Base-by-base conservation (phyloP, 2,113 vertebrate species). In the Brachyistius frenatus region DNA sequence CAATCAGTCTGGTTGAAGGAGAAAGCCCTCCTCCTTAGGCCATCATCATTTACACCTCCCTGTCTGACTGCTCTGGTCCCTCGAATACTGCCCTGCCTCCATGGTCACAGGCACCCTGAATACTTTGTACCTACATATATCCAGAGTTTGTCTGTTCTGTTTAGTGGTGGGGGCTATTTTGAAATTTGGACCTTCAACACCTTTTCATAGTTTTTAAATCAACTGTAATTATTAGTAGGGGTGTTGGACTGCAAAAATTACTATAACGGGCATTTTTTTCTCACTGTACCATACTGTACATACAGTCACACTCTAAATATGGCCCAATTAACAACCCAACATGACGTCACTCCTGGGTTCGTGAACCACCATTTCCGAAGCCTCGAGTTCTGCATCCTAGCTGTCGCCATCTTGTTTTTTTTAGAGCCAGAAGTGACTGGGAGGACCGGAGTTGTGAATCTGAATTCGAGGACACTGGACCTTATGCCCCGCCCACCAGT, bases 1-100 rank as follows among this genome's bases (percentile, higher is more conserved):
- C 96, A 97, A 96, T 97, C 96, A 96, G 95, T 97, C 96, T 96
- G 94, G 68, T 93, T 92, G 94, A 94, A 94, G 91, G 96, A 96
- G 94, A 96, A 96, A 96, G 96, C 93, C 93, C 93, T 93, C 84
- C 90, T 93, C 94, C 84, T 95, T 90, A 92, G 53, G 94, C 89
- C 81, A 90, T 95, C 81, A 90, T 95, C 93, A 90, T 92, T 96
- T 94, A 95, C 95, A 95, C 96, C 92, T 94, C 91, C 94, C 94
- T 93, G 95, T 96, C 93, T 93, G 90, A 80, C 90, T 83, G 86
- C 86, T 82, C 91, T 90, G 93, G 90, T 93, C 7, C 61, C 47
- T 58, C 95, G 78, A 78, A 78, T 80, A 30, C 57, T 7, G 31
- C 3, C 52, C 53, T 76, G 13, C 39, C 53, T 78, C 76, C 47